These are phyloP conservation scores for Heliocidaris tuberculata DNA, from an alignment of 35 echinoderm and acorn worm genomes.

Conservation along the genomic window DNA sequence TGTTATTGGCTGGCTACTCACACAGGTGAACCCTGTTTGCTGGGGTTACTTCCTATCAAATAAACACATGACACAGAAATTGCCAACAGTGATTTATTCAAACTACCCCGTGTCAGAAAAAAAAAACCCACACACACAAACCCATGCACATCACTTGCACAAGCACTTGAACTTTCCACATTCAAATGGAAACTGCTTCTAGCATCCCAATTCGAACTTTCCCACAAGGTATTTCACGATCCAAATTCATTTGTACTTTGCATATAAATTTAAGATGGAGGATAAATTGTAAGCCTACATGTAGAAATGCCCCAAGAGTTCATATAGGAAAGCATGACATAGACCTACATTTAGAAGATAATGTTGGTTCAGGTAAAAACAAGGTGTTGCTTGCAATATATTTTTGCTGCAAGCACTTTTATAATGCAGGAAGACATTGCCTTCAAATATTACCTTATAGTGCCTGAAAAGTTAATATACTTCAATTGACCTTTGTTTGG, in stretches of 20 bases:
- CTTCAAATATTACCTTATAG: background rate
- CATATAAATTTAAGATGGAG: background rate
- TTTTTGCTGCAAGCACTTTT: background rate
- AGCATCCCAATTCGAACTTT: background rate
- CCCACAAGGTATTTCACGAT: background rate
- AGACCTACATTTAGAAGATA: background rate
- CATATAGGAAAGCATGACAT: background rate
- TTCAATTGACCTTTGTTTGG: background rate
- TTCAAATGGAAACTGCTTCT: background rate
- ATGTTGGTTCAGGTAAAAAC: background rate
- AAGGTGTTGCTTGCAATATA: background rate
- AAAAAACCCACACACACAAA: background rate
- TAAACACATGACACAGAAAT: conserved; percentile 22
- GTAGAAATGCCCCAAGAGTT: background rate
- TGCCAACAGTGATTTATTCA: conserved; percentile 19
- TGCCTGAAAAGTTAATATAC: background rate
- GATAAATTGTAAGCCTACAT: background rate
- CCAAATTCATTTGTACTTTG: background rate
- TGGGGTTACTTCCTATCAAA: conserved; percentile 33
- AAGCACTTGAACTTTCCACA: background rate
- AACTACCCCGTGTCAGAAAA: background rate
- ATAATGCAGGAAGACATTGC: background rate
- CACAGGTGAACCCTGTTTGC: conserved; percentile 30
- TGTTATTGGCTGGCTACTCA: background rate
- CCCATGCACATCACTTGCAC: background rate